Conservation (phyloP, 2,113 vertebrate genomes). For the Pagrus major region DNA sequence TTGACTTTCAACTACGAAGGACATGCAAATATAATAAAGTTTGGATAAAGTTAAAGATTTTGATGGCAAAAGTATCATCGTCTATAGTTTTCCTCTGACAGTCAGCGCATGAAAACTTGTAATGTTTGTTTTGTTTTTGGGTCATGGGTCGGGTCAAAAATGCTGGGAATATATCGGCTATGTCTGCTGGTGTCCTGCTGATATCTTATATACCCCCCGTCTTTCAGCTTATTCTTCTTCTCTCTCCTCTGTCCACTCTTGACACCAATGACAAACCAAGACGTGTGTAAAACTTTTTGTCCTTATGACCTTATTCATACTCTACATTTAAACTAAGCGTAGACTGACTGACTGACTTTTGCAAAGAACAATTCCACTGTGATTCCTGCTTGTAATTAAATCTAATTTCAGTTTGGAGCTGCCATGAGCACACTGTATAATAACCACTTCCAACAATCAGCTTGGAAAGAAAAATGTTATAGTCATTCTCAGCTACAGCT, state of each 20-base stretch:
- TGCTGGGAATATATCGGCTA: not conserved
- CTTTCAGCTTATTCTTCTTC: not conserved
- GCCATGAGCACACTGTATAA: constrained; percentile 7
- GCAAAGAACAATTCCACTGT: constrained; percentile 11
- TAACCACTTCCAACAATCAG: constrained; percentile 13
- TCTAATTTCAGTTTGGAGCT: constrained; percentile 12
- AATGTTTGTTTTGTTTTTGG: not conserved
- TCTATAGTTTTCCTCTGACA: not conserved
- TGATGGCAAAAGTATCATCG: not conserved
- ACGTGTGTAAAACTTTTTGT: not conserved
- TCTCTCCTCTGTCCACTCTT: not conserved
- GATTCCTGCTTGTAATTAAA: constrained; percentile 26
- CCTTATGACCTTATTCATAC: not conserved
- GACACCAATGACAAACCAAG: not conserved
- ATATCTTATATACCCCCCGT: not conserved
- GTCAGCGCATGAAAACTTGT: not conserved
- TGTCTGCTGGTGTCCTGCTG: not conserved
- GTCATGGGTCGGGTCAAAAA: no score
- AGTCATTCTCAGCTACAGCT: constrained; percentile 4
- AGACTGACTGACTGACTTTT: not conserved
- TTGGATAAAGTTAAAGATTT: no score
- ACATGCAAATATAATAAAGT: no score
- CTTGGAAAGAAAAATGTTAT: not conserved
- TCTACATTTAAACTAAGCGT: not conserved
- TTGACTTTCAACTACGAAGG: no score